Conservation (phyloP, 2,113 vertebrate genomes). For the Chloropsis hardwickii region DNA sequence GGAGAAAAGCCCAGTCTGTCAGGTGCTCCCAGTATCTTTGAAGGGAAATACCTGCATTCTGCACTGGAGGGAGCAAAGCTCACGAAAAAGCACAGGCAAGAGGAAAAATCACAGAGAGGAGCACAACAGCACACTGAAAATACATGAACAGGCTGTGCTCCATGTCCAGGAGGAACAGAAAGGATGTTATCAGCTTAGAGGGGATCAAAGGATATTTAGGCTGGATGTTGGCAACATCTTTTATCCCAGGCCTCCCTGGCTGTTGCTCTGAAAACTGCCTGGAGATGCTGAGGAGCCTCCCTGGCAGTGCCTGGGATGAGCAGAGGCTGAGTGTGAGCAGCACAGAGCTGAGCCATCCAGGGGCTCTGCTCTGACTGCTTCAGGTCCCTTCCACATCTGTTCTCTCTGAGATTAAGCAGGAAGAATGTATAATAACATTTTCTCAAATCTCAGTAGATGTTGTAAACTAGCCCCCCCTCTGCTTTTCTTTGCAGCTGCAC, state of each 20-base stretch:
- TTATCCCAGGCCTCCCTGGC: background rate
- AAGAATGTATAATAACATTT: background rate
- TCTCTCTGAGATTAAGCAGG: background rate
- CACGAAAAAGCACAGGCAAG: background rate
- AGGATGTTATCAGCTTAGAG: constrained; percentile 39
- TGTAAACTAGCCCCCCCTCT: background rate
- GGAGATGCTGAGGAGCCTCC: background rate
- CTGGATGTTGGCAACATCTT: background rate
- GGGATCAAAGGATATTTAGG: constrained; percentile 33
- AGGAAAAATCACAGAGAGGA: background rate
- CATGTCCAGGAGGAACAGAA: background rate
- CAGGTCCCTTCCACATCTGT: background rate
- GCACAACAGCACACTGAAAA: background rate
- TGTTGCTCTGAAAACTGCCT: background rate
- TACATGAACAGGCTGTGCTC: background rate
- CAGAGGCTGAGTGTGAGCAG: background rate
- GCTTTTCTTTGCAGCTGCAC: constrained; percentile 30
- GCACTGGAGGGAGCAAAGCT: background rate
- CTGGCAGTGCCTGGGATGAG: background rate
- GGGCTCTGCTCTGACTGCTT: background rate
- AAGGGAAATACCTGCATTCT: background rate
- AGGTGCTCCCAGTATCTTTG: background rate
- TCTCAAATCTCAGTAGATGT: background rate
- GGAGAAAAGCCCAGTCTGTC: background rate
- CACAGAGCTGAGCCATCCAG: background rate